Evolutionary conservation across 2,113 vertebrate genomes (phyloP).

Genomic region (Psittacus erithacus): DNA sequence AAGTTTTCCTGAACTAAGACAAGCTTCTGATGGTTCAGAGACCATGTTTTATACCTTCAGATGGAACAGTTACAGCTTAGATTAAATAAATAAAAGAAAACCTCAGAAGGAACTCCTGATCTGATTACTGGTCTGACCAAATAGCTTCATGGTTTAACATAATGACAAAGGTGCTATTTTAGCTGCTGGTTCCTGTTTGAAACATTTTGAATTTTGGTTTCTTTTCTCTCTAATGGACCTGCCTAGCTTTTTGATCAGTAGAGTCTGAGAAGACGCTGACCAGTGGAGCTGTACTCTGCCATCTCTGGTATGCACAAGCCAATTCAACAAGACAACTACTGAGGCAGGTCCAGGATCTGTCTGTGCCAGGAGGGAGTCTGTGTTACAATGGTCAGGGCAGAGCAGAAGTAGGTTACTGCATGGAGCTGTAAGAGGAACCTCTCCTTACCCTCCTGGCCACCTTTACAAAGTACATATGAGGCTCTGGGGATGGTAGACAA

Average conservation of each 20-base stretch:
- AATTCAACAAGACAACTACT: neutral
- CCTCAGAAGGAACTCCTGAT: neutral
- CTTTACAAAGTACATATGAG: neutral
- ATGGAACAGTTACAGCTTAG: neutral
- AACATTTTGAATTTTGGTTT: neutral
- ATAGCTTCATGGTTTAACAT: neutral
- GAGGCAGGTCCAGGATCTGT: neutral
- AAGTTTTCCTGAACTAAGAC: neutral
- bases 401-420: neutral
- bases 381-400: neutral
- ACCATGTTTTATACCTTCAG: neutral
- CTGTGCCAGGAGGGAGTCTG: neutral
- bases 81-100: neutral
- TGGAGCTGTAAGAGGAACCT: neutral
- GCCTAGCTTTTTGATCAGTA: neutral
- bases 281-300: neutral
- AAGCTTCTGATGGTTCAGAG: neutral
- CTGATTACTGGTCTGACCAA: neutral
- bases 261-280: neutral
- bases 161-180: neutral
- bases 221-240: neutral
- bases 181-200: neutral
- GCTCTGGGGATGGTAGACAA: neutral
- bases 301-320: neutral
- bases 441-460: neutral